These are phyloP conservation scores for Silurus meridionalis DNA, from an alignment of 2,113 vertebrate genomes.

Conservation along the genomic window DNA sequence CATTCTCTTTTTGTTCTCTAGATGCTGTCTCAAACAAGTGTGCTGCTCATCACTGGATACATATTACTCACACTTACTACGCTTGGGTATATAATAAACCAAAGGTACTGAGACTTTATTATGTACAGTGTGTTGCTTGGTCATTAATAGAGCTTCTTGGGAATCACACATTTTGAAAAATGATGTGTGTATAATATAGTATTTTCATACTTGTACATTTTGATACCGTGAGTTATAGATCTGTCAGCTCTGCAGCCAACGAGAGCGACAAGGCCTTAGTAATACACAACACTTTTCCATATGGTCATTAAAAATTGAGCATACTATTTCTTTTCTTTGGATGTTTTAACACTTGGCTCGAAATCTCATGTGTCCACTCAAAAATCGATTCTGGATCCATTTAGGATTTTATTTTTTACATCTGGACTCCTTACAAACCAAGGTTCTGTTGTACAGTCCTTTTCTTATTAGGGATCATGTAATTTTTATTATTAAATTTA, in stretches of 20 bases:
- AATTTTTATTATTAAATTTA: not conserved
- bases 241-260: not conserved
- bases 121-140: not conserved
- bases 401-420: not conserved
- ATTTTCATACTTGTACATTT: not conserved
- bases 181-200: not conserved
- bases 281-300: not conserved
- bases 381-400: not conserved
- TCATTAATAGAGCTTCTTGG: not conserved
- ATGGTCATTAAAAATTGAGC: not conserved
- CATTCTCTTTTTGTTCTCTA: constrained; percentile 34
- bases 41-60: constrained; percentile 79
- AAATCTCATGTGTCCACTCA: not conserved
- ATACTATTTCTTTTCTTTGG: not conserved
- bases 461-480: not conserved
- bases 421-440: not conserved
- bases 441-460: not conserved
- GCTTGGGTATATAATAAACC: constrained; percentile 82
- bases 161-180: not conserved
- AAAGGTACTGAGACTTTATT: constrained; percentile 71
- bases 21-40: constrained; percentile 73
- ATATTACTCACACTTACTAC: constrained; percentile 84
- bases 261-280: not conserved
- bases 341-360: not conserved
- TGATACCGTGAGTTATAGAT: not conserved